Evolutionary conservation across 2,888 invertebrate genomes (phyloP).

Genomic region (Lumbricus terrestris): DNA sequence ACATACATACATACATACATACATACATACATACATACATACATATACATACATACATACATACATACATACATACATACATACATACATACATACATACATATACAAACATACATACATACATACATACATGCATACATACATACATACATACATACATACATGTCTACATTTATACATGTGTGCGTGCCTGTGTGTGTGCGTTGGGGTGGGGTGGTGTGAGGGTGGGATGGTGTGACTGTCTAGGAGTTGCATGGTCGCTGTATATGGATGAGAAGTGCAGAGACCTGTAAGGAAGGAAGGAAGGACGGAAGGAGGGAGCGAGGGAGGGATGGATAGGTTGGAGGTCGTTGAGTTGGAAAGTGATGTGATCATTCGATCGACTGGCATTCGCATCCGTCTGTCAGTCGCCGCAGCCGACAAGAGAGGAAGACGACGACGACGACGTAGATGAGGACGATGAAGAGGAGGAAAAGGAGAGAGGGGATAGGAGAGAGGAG

Average conservation of each 20-base stretch:
- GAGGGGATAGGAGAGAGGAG: not conserved
- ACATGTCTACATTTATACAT: too few relatives aligned
- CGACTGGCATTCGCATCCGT: not conserved
- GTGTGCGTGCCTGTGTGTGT: too few relatives aligned
- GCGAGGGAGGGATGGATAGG: too few relatives aligned
- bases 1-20: slow-evolving; percentile 21
- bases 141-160: too few relatives aligned
- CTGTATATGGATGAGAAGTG: not conserved
- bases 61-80: too few relatives aligned
- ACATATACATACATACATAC: not conserved
- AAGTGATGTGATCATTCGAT: slow-evolving; percentile 3
- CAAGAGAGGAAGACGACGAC: not conserved
- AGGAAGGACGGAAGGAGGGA: too few relatives aligned
- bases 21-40: slow-evolving; percentile 21
- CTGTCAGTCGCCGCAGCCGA: not conserved
- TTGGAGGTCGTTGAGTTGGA: not conserved
- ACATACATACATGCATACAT: too few relatives aligned
- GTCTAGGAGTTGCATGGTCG: not conserved
- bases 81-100: too few relatives aligned
- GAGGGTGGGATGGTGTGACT: too few relatives aligned
- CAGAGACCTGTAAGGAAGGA: not conserved
- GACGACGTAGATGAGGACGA: not conserved
- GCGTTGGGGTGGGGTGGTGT: too few relatives aligned
- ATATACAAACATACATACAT: too few relatives aligned
- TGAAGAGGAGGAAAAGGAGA: not conserved